Evolutionary conservation across 2,113 vertebrate species (phyloP).

Genomic region (Thymallus thymallus): DNA sequence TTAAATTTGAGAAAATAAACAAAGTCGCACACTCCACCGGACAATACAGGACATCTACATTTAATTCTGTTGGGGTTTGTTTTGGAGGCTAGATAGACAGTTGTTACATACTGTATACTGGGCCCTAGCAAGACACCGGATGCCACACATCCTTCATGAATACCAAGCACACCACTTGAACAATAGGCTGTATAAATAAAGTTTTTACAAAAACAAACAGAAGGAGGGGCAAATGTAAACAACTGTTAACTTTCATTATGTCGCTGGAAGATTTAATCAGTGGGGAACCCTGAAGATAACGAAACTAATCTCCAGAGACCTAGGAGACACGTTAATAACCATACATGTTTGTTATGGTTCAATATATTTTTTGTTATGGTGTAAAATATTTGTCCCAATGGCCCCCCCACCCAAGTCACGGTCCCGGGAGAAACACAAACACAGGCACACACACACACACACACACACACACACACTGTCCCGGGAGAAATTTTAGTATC

Average conservation of each 20-base stretch:
- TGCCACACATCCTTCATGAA: slow-evolving; percentile 21
- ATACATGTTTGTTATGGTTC: background rate
- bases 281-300: background rate
- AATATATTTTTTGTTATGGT: no score
- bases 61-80: background rate
- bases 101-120: background rate
- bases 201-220: background rate
- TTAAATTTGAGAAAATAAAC: no score
- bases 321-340: background rate
- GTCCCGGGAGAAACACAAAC: background rate
- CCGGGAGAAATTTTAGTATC: background rate
- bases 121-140: slow-evolving; percentile 4
- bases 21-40: no score
- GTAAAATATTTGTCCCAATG: background rate
- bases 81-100: background rate
- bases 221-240: background rate
- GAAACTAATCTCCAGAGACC: background rate
- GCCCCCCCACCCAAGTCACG: no score
- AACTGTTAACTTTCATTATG: background rate
- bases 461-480: background rate
- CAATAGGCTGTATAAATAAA: slow-evolving; percentile 26
- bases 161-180: slow-evolving; percentile 10
- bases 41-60: no score
- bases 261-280: background rate
- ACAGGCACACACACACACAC: no score